Evolutionary conservation across 2,797 vertebrate species (phyloP).

Genomic region (Parotocinclus haroldoi): DNA sequence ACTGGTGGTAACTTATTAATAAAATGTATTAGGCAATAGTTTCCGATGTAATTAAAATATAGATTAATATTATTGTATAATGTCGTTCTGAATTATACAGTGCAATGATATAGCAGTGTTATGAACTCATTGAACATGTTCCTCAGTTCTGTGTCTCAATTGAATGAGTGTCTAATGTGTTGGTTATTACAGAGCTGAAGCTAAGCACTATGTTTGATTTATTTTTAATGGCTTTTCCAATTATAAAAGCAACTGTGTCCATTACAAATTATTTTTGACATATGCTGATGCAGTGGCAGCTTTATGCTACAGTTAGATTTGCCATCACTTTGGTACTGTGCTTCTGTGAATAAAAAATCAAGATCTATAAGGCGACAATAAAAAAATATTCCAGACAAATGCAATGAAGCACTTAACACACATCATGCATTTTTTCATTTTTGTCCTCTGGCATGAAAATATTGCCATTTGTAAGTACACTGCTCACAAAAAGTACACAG

Average conservation of each 20-base stretch:
- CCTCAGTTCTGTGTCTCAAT: slow-evolving; percentile 49
- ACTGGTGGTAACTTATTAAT: no score
- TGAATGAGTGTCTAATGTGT: slow-evolving; percentile 59
- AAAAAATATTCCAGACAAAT: not conserved
- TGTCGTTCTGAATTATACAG: slow-evolving; percentile 1
- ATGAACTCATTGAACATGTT: slow-evolving; percentile 42
- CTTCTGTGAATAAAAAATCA: slow-evolving; percentile 18
- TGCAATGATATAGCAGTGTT: slow-evolving; percentile 12
- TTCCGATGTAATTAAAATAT: not conserved
- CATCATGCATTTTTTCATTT: no score
- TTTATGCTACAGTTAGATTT: slow-evolving; percentile 22
- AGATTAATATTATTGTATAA: slow-evolving; percentile 16
- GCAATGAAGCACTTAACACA: not conserved
- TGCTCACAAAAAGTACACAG: no score
- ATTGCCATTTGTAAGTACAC: no score
- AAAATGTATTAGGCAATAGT: not conserved
- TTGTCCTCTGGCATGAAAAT: no score
- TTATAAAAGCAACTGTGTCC: slow-evolving; percentile 63
- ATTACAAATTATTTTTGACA: slow-evolving; percentile 63
- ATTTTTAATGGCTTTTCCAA: slow-evolving; percentile 73
- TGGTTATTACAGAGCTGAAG: slow-evolving; percentile 58
- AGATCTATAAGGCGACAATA: slow-evolving; percentile 16
- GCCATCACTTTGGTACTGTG: slow-evolving; percentile 19
- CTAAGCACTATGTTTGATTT: slow-evolving; percentile 68
- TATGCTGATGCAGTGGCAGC: slow-evolving; percentile 31